phyloP scores from a whole-genome alignment of 1,140 invertebrate species.

The Protaetia brevitarsis region DNA sequence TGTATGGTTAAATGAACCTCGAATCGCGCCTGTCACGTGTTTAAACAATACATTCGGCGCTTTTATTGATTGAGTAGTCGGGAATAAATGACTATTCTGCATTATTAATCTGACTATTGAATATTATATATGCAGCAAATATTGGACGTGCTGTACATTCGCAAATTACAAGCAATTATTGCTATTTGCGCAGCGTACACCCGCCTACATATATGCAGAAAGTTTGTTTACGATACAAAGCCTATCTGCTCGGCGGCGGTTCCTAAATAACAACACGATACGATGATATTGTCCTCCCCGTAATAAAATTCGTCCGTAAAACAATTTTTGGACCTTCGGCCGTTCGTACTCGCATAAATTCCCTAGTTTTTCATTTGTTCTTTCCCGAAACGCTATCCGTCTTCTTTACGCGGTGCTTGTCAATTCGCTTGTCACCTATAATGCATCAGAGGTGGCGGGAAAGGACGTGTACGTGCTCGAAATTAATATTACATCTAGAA shows the following conservation, averaged over 20 bases:
- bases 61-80: not conserved
- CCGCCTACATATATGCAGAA: too few species aligned
- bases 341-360: too few species aligned
- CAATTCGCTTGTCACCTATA: constrained; percentile 25
- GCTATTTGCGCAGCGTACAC: not conserved
- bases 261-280: too few species aligned
- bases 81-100: not conserved
- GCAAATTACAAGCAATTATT: not conserved
- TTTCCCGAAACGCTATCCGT: not conserved
- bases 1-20: not conserved
- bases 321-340: too few species aligned
- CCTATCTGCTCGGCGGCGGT: too few species aligned
- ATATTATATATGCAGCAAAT: not conserved
- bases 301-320: too few species aligned
- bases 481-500: constrained; percentile 22
- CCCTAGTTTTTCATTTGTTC: not conserved
- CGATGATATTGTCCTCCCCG: too few species aligned
- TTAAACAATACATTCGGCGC: not conserved
- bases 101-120: not conserved
- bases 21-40: not conserved
- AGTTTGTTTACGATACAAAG: too few species aligned
- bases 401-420: constrained; percentile 4
- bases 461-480: constrained; percentile 20
- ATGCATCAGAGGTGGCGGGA: constrained; percentile 26
- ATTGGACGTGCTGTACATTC: not conserved